These are phyloP conservation scores for Halcyon malimbica DNA, from an alignment of 2,113 vertebrate species.

Conservation along the genomic window DNA sequence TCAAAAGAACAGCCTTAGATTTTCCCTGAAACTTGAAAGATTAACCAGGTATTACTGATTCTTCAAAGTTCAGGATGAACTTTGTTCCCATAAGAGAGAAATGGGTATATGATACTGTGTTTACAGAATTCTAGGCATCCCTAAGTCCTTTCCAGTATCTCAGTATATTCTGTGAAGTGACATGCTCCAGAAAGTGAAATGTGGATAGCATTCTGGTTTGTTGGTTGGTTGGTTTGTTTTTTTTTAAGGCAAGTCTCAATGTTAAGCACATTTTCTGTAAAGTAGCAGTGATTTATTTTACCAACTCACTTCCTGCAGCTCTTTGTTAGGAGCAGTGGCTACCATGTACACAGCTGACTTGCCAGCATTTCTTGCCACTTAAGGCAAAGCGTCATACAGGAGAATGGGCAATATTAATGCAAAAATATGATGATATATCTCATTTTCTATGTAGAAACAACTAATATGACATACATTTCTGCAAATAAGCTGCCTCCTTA, in stretches of 20 bases:
- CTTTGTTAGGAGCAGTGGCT: neutral
- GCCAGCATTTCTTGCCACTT: neutral
- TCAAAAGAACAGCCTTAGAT: neutral
- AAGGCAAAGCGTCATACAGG: neutral
- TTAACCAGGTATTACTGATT: neutral
- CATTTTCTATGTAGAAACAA: neutral
- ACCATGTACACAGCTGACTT: neutral
- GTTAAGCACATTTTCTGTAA: neutral
- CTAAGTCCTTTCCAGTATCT: neutral
- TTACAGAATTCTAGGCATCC: neutral
- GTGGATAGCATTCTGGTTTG: neutral
- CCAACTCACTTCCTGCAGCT: neutral
- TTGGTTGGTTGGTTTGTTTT: no score
- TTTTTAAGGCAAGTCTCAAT: neutral
- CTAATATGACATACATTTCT: rapidly evolving
- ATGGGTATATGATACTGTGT: neutral
- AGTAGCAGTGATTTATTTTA: neutral
- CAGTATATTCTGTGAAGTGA: neutral
- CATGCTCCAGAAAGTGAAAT: neutral
- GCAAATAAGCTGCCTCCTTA: neutral
- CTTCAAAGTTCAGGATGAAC: neutral
- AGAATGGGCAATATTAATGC: neutral
- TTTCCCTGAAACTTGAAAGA: neutral
- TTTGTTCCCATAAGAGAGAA: neutral
- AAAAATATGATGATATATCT: neutral